Evolutionary conservation across 1,140 invertebrate species (phyloP).

Genomic region (Papilio glaucus): DNA sequence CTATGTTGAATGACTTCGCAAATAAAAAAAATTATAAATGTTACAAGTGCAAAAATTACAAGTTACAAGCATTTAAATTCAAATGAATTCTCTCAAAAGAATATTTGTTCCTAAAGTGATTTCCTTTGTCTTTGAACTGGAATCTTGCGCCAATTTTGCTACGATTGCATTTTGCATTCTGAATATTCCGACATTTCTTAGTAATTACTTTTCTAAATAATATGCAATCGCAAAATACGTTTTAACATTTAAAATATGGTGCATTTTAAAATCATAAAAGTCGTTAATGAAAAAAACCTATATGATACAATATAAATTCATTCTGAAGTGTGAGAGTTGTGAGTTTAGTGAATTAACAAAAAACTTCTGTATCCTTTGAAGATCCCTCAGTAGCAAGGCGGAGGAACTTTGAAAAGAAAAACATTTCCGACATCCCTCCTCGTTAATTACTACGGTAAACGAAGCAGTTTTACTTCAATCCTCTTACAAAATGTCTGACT

Average conservation of each 20-base stretch:
- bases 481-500: neutral
- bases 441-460: neutral
- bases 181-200: neutral
- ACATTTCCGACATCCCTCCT: neutral
- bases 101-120: slow-evolving; percentile 1
- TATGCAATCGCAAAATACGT: neutral
- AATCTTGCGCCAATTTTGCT: neutral
- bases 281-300: neutral
- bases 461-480: neutral
- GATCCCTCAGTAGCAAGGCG: neutral
- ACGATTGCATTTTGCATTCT: neutral
- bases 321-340: neutral
- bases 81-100: neutral
- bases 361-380: neutral
- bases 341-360: neutral
- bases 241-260: neutral
- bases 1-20: no score
- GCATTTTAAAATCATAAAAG: neutral
- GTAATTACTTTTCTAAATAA: neutral
- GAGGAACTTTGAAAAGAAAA: slow-evolving; percentile 1
- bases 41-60: neutral
- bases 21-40: neutral
- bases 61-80: neutral
- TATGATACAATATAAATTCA: neutral
- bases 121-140: neutral